Evolutionary conservation across 2,888 invertebrate genomes (phyloP), one percentile per base, ranked within the genome.

Genomic region (Aspidiotus rigidus): DNA sequence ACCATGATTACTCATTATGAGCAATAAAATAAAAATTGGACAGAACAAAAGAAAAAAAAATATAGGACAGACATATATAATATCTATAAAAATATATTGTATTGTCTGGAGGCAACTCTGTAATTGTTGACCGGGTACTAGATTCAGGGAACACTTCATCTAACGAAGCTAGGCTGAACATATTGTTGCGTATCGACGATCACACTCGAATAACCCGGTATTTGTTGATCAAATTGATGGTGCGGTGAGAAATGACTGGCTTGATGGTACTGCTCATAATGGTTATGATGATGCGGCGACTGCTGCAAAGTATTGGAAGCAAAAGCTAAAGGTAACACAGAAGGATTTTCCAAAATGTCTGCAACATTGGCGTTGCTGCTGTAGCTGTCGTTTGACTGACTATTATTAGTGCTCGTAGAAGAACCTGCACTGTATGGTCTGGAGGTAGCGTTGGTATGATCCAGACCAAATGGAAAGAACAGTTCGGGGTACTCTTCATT

Each of bases 161-260:
- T 28, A 28, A 28, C 28, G 28, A 28, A 28, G 28, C 28, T 28
- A 28, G 28, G 28, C 5, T 60, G 49, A 11, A 62, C 72, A 75
- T 91, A 90, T 75, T 93, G 92, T 75, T 93, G 93, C 0, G 93
- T 87, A 75, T 95, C 94, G 0, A 95, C 94, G 73, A 96, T 96
- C 7, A 95, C 95, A 76, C 93, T 93, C 0, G 94, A 90, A 75
- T 94, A 91, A 0, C 85, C 86, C n/a, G 63, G 44, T 53, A 28
- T 28, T 9, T 63, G 63, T 13, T n/a, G 54, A 11, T 53, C 16
- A 1, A 16, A 17, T 28, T 44, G 63, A 9, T 63, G 49, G 17
- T 17, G 10, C 10, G 42, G 42, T 2, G 49, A 17, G 15, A 44
- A 49, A 9, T 40, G 62, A 42, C 42, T 17, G 62, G 11, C 74